These are phyloP conservation scores for Hydra vulgaris DNA, from an alignment of 30 jellyfish, hydroid and myxozoan genomes.

Conservation along the genomic window DNA sequence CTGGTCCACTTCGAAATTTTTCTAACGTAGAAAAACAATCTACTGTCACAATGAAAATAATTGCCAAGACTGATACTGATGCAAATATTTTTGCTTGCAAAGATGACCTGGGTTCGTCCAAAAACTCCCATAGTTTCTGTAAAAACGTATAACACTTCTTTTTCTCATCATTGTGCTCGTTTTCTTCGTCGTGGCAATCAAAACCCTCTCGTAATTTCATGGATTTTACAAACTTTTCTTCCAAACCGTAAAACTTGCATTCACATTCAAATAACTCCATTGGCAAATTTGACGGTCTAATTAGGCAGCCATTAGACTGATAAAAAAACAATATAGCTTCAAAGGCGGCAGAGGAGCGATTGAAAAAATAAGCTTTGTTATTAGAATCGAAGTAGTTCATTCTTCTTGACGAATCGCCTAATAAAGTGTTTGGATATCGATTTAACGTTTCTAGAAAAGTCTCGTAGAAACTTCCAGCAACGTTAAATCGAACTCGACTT, in stretches of 20 bases:
- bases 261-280: conserved; percentile 66
- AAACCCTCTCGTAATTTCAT: conserved; percentile 67
- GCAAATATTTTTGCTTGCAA: conserved; percentile 55
- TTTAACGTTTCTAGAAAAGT: conserved; percentile 60
- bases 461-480: conserved; percentile 67
- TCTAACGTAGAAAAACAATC: conserved; percentile 55
- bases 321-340: conserved; percentile 76
- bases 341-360: conserved; percentile 61
- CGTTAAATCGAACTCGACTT: conserved; percentile 41
- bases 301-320: conserved; percentile 73
- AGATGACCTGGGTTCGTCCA: conserved; percentile 80
- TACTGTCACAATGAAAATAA: conserved; percentile 48
- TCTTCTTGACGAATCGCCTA: conserved; percentile 57
- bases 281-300: conserved; percentile 49
- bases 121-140: conserved; percentile 42
- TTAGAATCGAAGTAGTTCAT: conserved; percentile 13
- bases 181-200: conserved; percentile 31
- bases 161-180: too few relatives aligned
- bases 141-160: not conserved
- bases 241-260: conserved; percentile 56
- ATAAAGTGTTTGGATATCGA: conserved; percentile 66
- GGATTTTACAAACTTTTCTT: conserved; percentile 31
- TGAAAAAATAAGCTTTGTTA: conserved; percentile 25
- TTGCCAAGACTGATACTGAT: conserved; percentile 32
- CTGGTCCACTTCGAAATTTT: not conserved